These are phyloP conservation scores for Allobates femoralis DNA, from an alignment of 2,797 vertebrate species.

Conservation along the genomic window DNA sequence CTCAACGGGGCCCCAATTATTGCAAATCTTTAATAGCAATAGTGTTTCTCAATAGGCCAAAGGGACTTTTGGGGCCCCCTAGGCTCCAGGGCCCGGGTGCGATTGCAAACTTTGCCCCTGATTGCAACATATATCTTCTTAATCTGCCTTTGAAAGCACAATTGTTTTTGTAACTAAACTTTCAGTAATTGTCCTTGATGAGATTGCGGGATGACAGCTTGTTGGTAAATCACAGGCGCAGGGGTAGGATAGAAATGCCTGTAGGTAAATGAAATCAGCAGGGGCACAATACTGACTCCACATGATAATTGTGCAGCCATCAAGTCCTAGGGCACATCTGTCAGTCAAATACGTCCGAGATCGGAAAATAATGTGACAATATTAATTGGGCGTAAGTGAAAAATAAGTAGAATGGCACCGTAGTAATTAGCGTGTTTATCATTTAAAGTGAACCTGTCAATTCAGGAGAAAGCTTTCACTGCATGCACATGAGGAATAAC, in stretches of 20 bases:
- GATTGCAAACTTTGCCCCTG: too few relatives aligned
- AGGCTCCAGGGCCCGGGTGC: too few relatives aligned
- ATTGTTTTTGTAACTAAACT: neutral
- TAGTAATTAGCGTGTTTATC: neutral
- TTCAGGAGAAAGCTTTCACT: too few relatives aligned
- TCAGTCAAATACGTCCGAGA: neutral
- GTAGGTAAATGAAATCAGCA: constrained; percentile 19
- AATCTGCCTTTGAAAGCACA: neutral
- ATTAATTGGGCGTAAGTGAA: neutral
- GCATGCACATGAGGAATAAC: too few relatives aligned
- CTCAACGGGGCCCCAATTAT: too few relatives aligned
- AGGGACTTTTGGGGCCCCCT: too few relatives aligned
- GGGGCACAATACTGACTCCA: constrained; percentile 6
- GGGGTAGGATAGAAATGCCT: neutral
- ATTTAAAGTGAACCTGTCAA: neutral
- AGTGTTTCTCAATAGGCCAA: too few relatives aligned
- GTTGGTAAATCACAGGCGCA: neutral
- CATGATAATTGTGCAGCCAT: neutral
- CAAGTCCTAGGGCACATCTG: constrained; percentile 6
- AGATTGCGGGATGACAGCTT: neutral
- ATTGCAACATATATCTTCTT: neutral
- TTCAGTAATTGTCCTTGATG: constrained; percentile 2
- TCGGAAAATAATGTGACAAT: constrained; percentile 6
- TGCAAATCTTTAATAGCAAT: too few relatives aligned
- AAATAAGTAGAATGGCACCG: neutral